These are phyloP conservation scores for Limenitis camilla DNA, from an alignment of 2,888 invertebrate species.

Conservation along the genomic window DNA sequence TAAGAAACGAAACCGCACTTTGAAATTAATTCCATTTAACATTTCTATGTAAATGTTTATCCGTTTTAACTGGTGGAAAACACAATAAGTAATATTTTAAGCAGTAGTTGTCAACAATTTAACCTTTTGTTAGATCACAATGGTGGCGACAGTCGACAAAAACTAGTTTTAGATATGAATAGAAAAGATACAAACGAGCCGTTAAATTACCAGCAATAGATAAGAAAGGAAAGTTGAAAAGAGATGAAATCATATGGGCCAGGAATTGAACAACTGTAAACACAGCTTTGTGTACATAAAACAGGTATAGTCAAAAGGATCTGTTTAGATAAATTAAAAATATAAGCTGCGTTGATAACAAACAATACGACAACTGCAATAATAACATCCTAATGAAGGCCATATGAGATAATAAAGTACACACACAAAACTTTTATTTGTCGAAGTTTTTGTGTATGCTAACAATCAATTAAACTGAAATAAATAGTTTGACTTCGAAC, in stretches of 20 bases:
- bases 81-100: conserved; percentile 18
- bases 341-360: conserved; percentile 32
- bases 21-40: not conserved
- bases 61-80: conserved; percentile 6
- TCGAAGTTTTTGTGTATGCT: no score
- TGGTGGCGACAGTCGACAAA: conserved; percentile 25
- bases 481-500: conserved; percentile 7
- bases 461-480: no score
- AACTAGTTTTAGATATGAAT: conserved; percentile 25
- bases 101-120: conserved; percentile 26
- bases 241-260: conserved; percentile 30
- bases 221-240: conserved; percentile 34
- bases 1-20: no score
- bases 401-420: no score
- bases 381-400: conserved; percentile 58
- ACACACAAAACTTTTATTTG: no score
- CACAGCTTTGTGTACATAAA: conserved; percentile 49
- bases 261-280: conserved; percentile 36
- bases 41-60: conserved; percentile 11
- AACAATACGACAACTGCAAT: conserved; percentile 52
- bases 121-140: conserved; percentile 31
- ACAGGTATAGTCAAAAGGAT: conserved; percentile 40
- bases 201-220: conserved; percentile 29
- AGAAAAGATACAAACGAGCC: conserved; percentile 27
- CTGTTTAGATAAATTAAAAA: conserved; percentile 23